Evolutionary conservation across 2,888 invertebrate species (phyloP).

Genomic region (Lacanobia wlatinum): DNA sequence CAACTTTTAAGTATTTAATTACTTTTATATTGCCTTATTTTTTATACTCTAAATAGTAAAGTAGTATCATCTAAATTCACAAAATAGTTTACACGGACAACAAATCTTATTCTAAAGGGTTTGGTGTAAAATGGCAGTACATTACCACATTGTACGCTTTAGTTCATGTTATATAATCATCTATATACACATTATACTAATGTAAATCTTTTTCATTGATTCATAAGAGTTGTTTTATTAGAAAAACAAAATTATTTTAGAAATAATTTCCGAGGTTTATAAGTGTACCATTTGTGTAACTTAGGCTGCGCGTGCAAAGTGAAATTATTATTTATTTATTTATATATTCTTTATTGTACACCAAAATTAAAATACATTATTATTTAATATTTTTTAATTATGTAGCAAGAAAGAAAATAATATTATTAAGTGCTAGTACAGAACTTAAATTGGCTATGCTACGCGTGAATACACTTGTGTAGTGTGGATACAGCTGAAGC

Average conservation of each 20-base stretch:
- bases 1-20: slow-evolving; percentile 28
- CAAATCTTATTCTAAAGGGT: slow-evolving; percentile 60
- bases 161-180: slow-evolving; percentile 9
- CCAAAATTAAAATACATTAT: too few species aligned
- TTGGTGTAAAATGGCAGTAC: slow-evolving; percentile 74
- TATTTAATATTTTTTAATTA: too few species aligned
- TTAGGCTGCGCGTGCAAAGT: not conserved
- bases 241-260: not conserved
- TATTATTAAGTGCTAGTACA: not conserved
- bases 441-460: not conserved
- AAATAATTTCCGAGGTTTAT: not conserved
- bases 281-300: not conserved
- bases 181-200: not conserved
- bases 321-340: too few species aligned
- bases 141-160: slow-evolving; percentile 52
- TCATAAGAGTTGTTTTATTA: not conserved
- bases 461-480: not conserved
- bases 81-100: slow-evolving; percentile 36
- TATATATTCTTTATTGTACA: too few species aligned
- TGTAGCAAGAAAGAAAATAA: not conserved
- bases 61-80: slow-evolving; percentile 23
- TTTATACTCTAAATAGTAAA: slow-evolving; percentile 28
- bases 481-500: not conserved
- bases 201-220: not conserved
- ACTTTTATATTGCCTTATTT: slow-evolving; percentile 42